Conservation (phyloP, 2,888 invertebrate genomes). For the Tipula confusa region DNA sequence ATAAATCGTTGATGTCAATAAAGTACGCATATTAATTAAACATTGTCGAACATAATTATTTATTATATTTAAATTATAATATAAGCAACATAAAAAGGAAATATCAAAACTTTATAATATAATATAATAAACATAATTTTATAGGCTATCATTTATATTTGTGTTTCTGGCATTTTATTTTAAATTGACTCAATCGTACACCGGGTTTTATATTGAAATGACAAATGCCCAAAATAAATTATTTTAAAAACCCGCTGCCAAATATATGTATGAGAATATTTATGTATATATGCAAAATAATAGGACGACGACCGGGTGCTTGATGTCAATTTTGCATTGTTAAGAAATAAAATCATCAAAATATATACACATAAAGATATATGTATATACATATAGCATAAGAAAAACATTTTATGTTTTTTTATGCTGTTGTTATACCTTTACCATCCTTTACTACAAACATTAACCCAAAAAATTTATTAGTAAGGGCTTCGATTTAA, state of each 20-base stretch:
- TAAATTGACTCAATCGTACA: constrained; percentile 3
- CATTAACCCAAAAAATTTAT: neutral
- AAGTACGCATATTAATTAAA: neutral
- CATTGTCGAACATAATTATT: neutral
- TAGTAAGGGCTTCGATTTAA: neutral
- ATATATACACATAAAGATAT: too few species aligned
- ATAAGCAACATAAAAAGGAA: neutral
- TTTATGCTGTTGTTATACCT: neutral
- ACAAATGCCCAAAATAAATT: neutral
- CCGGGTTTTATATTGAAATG: neutral
- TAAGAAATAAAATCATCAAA: constrained; percentile 25
- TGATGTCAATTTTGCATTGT: constrained; percentile 3
- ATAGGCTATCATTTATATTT: neutral
- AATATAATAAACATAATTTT: constrained; percentile 8
- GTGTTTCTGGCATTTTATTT: neutral
- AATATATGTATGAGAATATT: neutral
- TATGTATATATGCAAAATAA: constrained; percentile 12
- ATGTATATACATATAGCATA: too few species aligned
- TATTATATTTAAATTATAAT: too few species aligned
- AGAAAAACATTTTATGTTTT: neutral
- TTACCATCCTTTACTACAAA: neutral
- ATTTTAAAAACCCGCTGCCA: neutral
- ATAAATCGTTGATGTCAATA: neutral
- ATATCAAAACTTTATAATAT: neutral
- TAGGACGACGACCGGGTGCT: constrained; percentile 25